Base-by-base conservation (phyloP, 2,797 vertebrate species). In the Dermochelys coriacea region DNA sequence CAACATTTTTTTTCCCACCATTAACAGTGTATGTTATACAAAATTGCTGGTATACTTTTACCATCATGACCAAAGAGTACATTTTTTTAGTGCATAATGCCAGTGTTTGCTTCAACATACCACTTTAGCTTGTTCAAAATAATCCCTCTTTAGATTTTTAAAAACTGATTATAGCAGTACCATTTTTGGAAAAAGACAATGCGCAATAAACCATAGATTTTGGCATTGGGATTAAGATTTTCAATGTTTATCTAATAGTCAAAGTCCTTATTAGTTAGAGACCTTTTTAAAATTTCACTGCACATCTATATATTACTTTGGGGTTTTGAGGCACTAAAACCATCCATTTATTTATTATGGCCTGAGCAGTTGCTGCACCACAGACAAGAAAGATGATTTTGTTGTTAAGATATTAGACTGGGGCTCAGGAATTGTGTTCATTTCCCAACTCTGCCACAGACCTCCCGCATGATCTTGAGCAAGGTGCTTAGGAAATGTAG, bases 1-100 rank as follows among this genome's bases (percentile, higher is more conserved):
- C 64, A 41, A 92, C 90, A 88, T 74, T 87, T 49, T 47, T 79
- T 95, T 92, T 91, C n/a, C n/a, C 55, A 83, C 55, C 4, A 49
- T 50, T 15, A 71, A 34, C 86, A 85, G n/a, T 23, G 10, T 64
- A 10, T 64, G 87, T 91, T 81, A 34, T 75, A 81, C 52, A 64
- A 87, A 92, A 88, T 84, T 87, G 59, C 75, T 81, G 64, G 27
- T 80, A 37, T 86, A 14, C 31, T 87, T 93, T n/a, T 50, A 71
- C 68, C 89, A 1, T 55, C 61, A 50, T 18, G 18, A 82, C 82
- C 80, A 92, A 92, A 88, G 84, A 29, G 79, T 82, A 59, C 54
- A 34, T 79, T 8, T 6, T 68, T 84, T 86, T 80, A 19, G 3
- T 94, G 74, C 47, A 0, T 34, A 81, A 61, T 15, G 4, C 68